These are phyloP conservation scores for Hydraecia micacea DNA, from an alignment of 2,888 invertebrate genomes.

Conservation along the genomic window DNA sequence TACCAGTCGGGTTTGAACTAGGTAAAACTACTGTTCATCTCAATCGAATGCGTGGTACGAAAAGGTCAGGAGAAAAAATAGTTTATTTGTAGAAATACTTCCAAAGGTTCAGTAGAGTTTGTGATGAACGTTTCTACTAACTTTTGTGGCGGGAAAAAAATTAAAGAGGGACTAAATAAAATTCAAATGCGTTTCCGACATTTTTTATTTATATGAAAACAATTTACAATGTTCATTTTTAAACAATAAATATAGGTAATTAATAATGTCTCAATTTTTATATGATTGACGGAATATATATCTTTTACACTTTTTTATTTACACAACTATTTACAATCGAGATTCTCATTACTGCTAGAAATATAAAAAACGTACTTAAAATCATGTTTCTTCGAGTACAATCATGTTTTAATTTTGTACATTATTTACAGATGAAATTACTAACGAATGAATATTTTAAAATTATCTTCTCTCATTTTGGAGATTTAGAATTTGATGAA, in stretches of 20 bases:
- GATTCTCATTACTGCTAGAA: conserved; percentile 73
- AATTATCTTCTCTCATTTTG: conserved; percentile 23
- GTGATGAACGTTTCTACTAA: not conserved
- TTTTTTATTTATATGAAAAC: conserved; percentile 88
- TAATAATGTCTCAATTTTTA: conserved; percentile 81
- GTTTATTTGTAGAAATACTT: not conserved
- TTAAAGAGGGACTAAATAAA: conserved; percentile 37
- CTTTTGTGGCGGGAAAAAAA: not conserved
- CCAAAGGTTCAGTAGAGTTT: not conserved
- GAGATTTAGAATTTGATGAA: conserved; percentile 26
- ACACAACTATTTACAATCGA: conserved; percentile 85
- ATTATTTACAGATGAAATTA: conserved; percentile 82
- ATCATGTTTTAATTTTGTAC: conserved; percentile 77
- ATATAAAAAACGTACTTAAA: conserved; percentile 81
- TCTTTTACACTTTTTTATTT: conserved; percentile 82
- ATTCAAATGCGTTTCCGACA: conserved; percentile 67
- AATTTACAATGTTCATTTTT: conserved; percentile 86
- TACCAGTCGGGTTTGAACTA: not conserved
- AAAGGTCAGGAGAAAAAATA: not conserved
- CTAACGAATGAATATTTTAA: conserved; percentile 55
- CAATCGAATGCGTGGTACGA: not conserved
- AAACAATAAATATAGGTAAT: conserved; percentile 87
- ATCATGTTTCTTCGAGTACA: conserved; percentile 72
- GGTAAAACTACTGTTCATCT: not conserved
- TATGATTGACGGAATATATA: conserved; percentile 87